These are phyloP conservation scores for Morelia viridis DNA, from an alignment of 2,797 vertebrate species.

Conservation along the genomic window DNA sequence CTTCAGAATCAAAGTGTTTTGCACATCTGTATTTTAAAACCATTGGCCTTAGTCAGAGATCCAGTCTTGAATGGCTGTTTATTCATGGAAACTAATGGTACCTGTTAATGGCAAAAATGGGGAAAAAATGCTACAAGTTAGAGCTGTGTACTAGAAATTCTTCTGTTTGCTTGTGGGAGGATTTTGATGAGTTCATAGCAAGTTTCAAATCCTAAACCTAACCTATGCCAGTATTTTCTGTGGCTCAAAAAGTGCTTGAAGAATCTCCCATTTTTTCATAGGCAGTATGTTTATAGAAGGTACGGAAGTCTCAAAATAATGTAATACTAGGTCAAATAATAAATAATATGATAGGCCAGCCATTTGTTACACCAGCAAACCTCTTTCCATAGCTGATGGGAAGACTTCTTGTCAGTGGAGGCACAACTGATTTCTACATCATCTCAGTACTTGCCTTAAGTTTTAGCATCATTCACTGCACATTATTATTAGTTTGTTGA, in stretches of 20 bases:
- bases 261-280: neutral
- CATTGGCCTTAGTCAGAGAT: neutral
- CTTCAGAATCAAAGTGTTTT: neutral
- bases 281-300: neutral
- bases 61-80: neutral
- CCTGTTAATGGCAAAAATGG: neutral
- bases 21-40: neutral
- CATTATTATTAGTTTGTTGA: neutral
- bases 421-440: neutral
- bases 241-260: neutral
- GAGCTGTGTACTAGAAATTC: neutral
- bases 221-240: neutral
- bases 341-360: neutral
- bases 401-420: neutral
- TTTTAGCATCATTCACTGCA: neutral
- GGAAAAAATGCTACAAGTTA: neutral
- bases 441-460: neutral
- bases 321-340: neutral
- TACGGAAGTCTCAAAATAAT: neutral
- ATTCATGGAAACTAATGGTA: neutral
- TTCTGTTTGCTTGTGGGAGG: neutral
- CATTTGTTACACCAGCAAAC: neutral
- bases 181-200: neutral
- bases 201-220: neutral
- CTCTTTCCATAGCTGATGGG: neutral